Conservation (phyloP, 2,888 invertebrate species). For the Hoplodrina ambigua region DNA sequence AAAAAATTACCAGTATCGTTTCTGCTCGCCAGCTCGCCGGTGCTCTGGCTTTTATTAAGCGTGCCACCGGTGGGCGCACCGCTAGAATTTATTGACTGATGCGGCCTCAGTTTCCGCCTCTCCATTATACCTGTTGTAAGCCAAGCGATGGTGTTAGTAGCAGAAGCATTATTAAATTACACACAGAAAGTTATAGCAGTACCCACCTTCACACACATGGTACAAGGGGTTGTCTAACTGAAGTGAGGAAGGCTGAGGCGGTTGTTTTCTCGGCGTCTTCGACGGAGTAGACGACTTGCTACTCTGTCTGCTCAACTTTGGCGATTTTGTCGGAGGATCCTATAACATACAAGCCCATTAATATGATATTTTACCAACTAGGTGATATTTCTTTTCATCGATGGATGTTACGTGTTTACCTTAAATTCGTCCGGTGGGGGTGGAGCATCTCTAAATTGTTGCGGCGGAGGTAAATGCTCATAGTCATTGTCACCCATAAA, state of each 20-base stretch:
- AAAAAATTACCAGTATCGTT: slow-evolving; percentile 78
- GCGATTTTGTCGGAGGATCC: slow-evolving; percentile 87
- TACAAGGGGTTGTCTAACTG: slow-evolving; percentile 94
- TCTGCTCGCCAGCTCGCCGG: slow-evolving; percentile 88
- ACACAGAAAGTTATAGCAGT: background rate
- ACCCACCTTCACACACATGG: slow-evolving; percentile 94
- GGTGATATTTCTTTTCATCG: background rate
- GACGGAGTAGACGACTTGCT: slow-evolving; percentile 88
- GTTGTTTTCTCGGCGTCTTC: slow-evolving; percentile 81
- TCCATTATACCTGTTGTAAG: slow-evolving; percentile 85
- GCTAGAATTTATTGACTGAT: slow-evolving; percentile 79
- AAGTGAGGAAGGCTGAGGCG: slow-evolving; percentile 78
- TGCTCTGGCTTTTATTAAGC: slow-evolving; percentile 90
- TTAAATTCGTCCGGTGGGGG: slow-evolving; percentile 94
- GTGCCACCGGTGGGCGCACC: slow-evolving; percentile 74
- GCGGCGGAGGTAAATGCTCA: slow-evolving; percentile 95
- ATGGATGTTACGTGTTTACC: slow-evolving; percentile 70
- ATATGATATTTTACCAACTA: slow-evolving; percentile 15
- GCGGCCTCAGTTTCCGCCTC: slow-evolving; percentile 85
- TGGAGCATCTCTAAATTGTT: slow-evolving; percentile 95
- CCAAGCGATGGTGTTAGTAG: slow-evolving; percentile 74
- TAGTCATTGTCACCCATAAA: slow-evolving; percentile 91
- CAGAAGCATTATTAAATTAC: slow-evolving; percentile 66
- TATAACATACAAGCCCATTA: slow-evolving; percentile 62
- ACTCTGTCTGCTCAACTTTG: slow-evolving; percentile 84